Percentiles rank a stretch among this genome's conserved stretches.
These are phyloP conservation scores for Drosophila ezoana DNA, from an alignment of 2,888 invertebrate species.

Conservation along the genomic window DNA sequence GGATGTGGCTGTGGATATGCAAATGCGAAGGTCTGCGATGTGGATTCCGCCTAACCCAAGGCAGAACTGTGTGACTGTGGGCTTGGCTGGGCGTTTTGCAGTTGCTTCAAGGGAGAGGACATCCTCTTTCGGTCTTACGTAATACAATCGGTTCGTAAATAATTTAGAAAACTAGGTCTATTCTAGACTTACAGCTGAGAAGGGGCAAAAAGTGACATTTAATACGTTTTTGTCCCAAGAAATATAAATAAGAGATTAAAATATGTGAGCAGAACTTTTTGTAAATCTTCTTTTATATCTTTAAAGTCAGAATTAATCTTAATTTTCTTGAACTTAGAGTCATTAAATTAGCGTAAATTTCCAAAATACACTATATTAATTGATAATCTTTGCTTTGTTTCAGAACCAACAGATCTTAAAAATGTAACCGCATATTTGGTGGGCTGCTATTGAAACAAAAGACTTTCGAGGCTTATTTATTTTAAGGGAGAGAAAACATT, in stretches of 20 bases:
- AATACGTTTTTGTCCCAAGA: too few species aligned
- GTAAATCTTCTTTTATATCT: too few species aligned
- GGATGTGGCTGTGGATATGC: constrained; percentile 44
- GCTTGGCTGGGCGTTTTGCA: constrained; percentile 48
- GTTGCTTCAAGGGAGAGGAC: constrained; percentile 26
- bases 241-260: too few species aligned
- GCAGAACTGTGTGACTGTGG: constrained; percentile 45
- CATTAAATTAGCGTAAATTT: too few species aligned
- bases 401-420: constrained; percentile 33
- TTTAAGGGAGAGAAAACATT: constrained; percentile 5
- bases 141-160: constrained; percentile 37
- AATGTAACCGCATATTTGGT: constrained; percentile 50
- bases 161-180: not conserved
- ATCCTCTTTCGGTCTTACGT: constrained; percentile 54
- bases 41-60: constrained; percentile 42
- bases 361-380: not conserved
- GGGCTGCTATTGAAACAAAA: constrained; percentile 16
- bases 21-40: constrained; percentile 42
- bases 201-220: not conserved
- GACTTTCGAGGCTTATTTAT: constrained; percentile 20
- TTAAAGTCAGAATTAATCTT: too few species aligned
- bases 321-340: too few species aligned
- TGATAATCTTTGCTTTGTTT: constrained; percentile 14
- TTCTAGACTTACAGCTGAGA: not conserved
- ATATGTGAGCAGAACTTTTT: too few species aligned